phyloP scores from a whole-genome alignment of 2,113 vertebrate species.

The Megaptera novaeangliae region DNA sequence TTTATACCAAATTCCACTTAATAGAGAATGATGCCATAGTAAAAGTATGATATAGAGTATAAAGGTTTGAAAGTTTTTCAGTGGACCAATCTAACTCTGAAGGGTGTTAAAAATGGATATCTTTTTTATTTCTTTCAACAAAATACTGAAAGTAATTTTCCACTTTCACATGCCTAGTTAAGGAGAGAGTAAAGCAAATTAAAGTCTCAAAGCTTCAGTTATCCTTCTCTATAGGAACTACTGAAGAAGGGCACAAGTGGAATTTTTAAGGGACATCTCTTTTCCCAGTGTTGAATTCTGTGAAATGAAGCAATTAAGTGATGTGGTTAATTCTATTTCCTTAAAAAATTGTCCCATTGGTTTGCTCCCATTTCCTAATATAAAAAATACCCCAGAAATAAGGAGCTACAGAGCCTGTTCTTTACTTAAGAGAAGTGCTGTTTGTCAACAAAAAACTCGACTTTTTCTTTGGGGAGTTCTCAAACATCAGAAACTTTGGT shows the following conservation, averaged over 20 bases:
- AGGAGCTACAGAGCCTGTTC: not conserved
- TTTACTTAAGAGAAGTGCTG: not conserved
- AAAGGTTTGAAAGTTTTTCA: not conserved
- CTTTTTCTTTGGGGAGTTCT: not conserved
- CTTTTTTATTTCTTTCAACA: not conserved
- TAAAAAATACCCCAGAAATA: not conserved
- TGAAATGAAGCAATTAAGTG: not conserved
- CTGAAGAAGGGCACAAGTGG: not conserved
- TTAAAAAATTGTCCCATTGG: not conserved
- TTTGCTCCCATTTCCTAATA: not conserved
- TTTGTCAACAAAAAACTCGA: not conserved
- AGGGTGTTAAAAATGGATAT: not conserved
- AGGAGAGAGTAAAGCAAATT: not conserved
- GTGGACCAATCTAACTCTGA: not conserved
- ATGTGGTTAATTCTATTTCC: not conserved
- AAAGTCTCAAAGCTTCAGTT: not conserved
- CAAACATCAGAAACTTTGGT: not conserved
- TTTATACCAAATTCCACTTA: not conserved
- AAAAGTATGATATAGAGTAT: not conserved
- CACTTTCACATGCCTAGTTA: not conserved
- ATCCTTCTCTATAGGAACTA: not conserved
- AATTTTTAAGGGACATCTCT: not conserved
- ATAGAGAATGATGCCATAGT: not conserved
- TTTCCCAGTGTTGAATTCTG: not conserved
- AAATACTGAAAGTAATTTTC: not conserved